Percentiles rank a stretch among this genome's conserved stretches.
phyloP scores from a whole-genome alignment of 2,797 vertebrate genomes.

The Anguilla anguilla region DNA sequence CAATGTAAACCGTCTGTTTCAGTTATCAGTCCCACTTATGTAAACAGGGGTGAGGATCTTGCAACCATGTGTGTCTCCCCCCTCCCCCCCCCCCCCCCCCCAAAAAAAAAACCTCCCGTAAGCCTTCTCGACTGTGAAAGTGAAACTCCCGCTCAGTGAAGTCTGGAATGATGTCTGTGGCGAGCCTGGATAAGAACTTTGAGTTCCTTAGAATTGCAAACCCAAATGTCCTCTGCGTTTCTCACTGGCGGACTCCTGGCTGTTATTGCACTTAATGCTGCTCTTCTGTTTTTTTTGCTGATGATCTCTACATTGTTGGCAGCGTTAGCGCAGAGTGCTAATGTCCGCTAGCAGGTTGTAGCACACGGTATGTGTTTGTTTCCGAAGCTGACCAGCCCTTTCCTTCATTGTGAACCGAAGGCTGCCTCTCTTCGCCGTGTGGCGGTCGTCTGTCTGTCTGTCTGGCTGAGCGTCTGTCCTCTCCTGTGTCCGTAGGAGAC shows the following conservation, averaged over 20 bases:
- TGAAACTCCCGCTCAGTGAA: background rate
- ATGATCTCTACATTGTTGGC: background rate
- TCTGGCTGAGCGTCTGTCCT: background rate
- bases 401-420: background rate
- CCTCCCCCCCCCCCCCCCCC: background rate
- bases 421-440: background rate
- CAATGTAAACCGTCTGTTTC: slow-evolving; percentile 42
- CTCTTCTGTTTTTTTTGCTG: background rate
- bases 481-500: slow-evolving; percentile 46
- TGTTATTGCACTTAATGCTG: background rate
- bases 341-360: background rate
- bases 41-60: slow-evolving; percentile 37
- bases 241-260: background rate
- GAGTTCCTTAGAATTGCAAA: background rate
- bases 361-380: background rate
- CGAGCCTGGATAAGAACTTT: background rate
- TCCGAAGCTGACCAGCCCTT: background rate
- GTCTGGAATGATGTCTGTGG: background rate
- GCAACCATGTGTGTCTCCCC: slow-evolving; percentile 22
- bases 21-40: slow-evolving; percentile 42
- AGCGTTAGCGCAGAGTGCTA: background rate
- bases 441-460: background rate
- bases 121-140: background rate
- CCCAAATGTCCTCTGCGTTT: background rate
- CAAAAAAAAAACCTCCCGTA: background rate